Conservation (phyloP, 2,113 vertebrate genomes). For the Dryoscopus gambensis region DNA sequence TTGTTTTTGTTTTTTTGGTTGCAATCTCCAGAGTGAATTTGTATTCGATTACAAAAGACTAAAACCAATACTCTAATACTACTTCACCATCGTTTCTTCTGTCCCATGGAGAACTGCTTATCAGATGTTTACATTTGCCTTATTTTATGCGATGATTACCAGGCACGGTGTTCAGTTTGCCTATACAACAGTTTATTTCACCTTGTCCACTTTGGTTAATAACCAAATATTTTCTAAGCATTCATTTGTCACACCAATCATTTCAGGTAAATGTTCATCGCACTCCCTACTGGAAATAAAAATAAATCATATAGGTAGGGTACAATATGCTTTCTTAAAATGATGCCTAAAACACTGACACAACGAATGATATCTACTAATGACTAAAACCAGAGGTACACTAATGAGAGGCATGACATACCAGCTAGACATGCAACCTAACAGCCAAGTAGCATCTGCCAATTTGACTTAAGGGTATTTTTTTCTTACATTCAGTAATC, state of each 20-base stretch:
- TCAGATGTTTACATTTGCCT: not conserved
- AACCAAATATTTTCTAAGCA: not conserved
- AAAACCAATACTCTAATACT: not conserved
- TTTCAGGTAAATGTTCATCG: not conserved
- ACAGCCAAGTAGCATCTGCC: not conserved
- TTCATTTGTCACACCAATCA: not conserved
- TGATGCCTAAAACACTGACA: not conserved
- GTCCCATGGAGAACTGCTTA: not conserved
- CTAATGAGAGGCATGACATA: not conserved
- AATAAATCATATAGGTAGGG: not conserved
- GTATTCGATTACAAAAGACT: not conserved
- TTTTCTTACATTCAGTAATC: not conserved
- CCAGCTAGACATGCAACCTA: not conserved
- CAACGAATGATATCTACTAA: constrained; percentile 21
- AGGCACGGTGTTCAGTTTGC: not conserved
- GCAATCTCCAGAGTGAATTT: not conserved
- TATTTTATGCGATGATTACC: not conserved
- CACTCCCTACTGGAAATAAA: not conserved
- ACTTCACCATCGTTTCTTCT: not conserved
- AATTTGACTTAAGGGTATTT: not conserved
- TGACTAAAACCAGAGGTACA: constrained; percentile 16
- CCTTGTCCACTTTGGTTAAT: not conserved
- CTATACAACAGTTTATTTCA: not conserved
- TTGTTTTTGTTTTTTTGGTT: not conserved
- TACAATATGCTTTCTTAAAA: constrained; percentile 7